Evolutionary conservation across 2,113 vertebrate species (phyloP).

Genomic region (Nannospalax galili): DNA sequence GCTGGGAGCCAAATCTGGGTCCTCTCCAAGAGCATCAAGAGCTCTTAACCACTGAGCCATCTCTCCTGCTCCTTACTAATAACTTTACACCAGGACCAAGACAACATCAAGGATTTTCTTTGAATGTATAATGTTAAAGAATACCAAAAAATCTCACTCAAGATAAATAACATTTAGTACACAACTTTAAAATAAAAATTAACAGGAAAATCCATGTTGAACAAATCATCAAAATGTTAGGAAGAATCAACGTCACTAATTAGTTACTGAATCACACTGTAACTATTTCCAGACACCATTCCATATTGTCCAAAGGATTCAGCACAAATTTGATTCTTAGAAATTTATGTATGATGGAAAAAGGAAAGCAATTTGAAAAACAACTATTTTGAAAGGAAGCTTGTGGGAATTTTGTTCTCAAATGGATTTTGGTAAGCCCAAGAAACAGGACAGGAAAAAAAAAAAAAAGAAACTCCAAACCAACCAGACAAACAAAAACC

Average conservation of each 20-base stretch:
- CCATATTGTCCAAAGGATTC: neutral
- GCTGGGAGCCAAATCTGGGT: neutral
- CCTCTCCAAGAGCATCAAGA: neutral
- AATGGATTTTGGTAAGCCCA: constrained; percentile 10
- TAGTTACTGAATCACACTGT: neutral
- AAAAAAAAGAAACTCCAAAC: neutral
- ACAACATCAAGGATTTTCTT: neutral
- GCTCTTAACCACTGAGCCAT: neutral
- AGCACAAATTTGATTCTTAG: neutral
- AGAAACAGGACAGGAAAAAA: neutral
- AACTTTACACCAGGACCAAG: neutral
- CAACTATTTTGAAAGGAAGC: neutral
- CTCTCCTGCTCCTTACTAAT: neutral
- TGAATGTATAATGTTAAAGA: neutral
- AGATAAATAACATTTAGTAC: constrained; percentile 17
- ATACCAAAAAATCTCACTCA: neutral
- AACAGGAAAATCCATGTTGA: constrained; percentile 7
- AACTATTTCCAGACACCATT: neutral
- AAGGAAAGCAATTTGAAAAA: neutral
- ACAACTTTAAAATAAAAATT: neutral
- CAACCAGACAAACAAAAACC: too few species aligned
- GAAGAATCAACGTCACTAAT: neutral
- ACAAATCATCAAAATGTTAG: neutral
- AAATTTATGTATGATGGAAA: neutral
- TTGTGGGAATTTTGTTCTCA: constrained; percentile 28